Evolutionary conservation across 35 echinoderm and acorn worm genomes (phyloP).

Genomic region (Diadema setosum): DNA sequence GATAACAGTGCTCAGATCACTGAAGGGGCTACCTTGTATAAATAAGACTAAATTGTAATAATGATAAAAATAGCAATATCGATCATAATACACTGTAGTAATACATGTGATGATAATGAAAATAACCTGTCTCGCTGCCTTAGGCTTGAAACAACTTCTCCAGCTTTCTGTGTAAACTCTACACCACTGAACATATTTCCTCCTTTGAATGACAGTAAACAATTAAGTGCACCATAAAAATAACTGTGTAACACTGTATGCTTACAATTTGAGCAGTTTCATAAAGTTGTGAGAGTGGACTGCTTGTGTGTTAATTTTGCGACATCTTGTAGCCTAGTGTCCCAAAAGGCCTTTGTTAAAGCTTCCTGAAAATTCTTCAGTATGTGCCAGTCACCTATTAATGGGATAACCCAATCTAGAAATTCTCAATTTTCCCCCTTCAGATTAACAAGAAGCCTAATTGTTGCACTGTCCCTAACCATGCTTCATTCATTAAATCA

Average conservation of each 20-base stretch:
- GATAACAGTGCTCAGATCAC: too few species aligned
- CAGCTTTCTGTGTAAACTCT: too few species aligned
- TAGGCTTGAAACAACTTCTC: too few species aligned
- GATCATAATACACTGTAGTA: too few species aligned
- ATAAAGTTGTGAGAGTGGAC: background rate
- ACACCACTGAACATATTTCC: too few species aligned
- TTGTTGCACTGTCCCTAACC: conserved; percentile 66
- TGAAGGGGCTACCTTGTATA: too few species aligned
- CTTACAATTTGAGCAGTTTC: conserved; percentile 24
- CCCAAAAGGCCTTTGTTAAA: conserved; percentile 62
- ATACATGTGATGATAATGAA: too few species aligned
- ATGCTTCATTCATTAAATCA: conserved; percentile 46
- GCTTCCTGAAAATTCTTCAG: conserved; percentile 74
- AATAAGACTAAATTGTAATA: too few species aligned
- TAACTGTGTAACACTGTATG: conserved; percentile 26
- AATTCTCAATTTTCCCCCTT: too few species aligned
- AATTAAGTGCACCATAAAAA: conserved; percentile 29
- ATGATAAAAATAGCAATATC: too few species aligned
- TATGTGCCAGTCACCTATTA: conserved; percentile 85
- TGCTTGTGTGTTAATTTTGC: conserved; percentile 19
- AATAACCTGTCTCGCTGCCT: too few species aligned
- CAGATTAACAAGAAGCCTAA: too few species aligned
- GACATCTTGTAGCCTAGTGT: conserved; percentile 73
- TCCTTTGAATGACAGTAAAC: background rate
- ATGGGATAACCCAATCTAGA: conserved; percentile 73